Evolutionary conservation across 1,140 invertebrate genomes (phyloP), one percentile per base, ranked within the genome.

Genomic region (Calliopsis andreniformis): DNA sequence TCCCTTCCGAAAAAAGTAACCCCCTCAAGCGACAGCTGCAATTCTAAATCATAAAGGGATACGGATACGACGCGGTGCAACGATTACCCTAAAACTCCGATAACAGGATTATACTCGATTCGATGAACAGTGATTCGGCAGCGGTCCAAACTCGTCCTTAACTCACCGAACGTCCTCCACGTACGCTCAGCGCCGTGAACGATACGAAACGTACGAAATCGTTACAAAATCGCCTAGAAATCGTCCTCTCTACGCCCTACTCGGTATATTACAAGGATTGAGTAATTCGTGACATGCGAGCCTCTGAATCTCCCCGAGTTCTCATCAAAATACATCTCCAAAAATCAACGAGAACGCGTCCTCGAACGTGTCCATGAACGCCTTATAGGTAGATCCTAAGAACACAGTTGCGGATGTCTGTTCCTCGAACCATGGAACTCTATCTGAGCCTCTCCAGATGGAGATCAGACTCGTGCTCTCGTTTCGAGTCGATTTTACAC

Each of bases 401-500:
- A 72, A 72, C 59, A 72, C 70, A 72, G 14, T 35, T 35, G 32
- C 51, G 20, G 23, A 55, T 0, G 3, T 25, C 25, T 0, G 45
- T 62, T 23, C 58, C 10, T 23, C 6, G 14, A 23, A 42, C 20
- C 59, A 8, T 23, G 23, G 39, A 43, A 62, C 23, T 35, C 20
- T 12, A 35, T 61, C 20, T 18, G 18, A 18, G 14, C 32, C 53
- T 12, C 35, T 20, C n/a, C 18, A 7, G 16, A 3, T 47, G 18
- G 5, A n/a, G 10, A 7, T 47, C n/a, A 20, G 45, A 47, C 45
- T 7, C 45, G 18, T n/a, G 18, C 45, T 47, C 18, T 56, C 49
- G 55, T 16, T 28, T 30, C 16, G 32, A 59, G 53, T 51, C 61
- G 63, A 25, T 49, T 30, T 89, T 80, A 90, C 63, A 88, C 86